phyloP scores from a whole-genome alignment of 2,797 vertebrate species.

The Rhyacichthys aspro region DNA sequence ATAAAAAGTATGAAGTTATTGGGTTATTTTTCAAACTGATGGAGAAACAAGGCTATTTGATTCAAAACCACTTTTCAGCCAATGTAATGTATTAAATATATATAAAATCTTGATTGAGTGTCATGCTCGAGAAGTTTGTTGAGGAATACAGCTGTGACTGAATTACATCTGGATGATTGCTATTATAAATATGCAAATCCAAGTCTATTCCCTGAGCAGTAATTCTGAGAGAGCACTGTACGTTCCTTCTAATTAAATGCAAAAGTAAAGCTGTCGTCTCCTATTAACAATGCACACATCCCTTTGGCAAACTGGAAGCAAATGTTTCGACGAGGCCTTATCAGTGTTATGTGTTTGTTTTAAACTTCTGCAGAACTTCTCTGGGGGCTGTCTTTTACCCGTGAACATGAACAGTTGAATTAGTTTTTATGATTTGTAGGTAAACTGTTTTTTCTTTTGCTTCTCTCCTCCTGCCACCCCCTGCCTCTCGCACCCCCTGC shows the following conservation, averaged over 20 bases:
- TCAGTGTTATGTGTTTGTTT: background rate
- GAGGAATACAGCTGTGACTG: slow-evolving; percentile 7
- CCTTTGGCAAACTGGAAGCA: slow-evolving; percentile 12
- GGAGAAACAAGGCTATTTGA: background rate
- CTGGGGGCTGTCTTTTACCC: background rate
- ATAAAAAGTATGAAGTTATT: background rate
- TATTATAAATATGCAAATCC: slow-evolving; percentile 43
- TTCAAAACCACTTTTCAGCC: background rate
- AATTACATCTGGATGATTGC: slow-evolving; percentile 24
- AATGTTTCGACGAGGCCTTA: background rate
- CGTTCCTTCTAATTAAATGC: slow-evolving; percentile 34
- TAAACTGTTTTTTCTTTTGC: slow-evolving; percentile 83
- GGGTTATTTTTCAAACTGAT: slow-evolving; percentile 18
- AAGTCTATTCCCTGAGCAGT: slow-evolving; percentile 25
- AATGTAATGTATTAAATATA: background rate
- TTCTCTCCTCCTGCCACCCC: slow-evolving; percentile 64
- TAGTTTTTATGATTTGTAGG: slow-evolving; percentile 66
- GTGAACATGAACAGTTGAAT: background rate
- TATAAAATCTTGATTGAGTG: background rate
- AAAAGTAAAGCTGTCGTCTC: slow-evolving; percentile 21
- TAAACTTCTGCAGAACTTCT: background rate
- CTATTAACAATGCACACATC: slow-evolving; percentile 21
- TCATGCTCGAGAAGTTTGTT: slow-evolving; percentile 10
- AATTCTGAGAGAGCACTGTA: slow-evolving; percentile 20
- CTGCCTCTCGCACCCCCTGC: slow-evolving; percentile 66